A percentile compares a stretch with the other conserved stretches of the same genome.
These are phyloP conservation scores for Teinopalpus imperialis DNA, from an alignment of 2,888 invertebrate genomes.

Conservation along the genomic window DNA sequence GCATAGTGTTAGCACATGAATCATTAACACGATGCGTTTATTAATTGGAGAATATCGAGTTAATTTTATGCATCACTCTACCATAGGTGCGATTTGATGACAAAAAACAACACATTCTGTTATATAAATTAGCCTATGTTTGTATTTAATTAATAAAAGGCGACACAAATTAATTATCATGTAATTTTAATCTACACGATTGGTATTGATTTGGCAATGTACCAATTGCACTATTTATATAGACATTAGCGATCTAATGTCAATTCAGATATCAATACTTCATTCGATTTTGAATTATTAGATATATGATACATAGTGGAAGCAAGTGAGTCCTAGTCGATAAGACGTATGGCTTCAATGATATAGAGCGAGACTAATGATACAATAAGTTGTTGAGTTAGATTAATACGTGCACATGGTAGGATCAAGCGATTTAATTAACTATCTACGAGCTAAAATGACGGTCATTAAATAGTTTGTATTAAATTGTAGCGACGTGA, in stretches of 20 bases:
- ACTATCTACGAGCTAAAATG: constrained; percentile 2
- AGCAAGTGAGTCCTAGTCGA: not conserved
- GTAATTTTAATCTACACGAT: constrained; percentile 26
- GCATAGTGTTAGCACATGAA: constrained; percentile 31
- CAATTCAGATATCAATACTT: constrained; percentile 20
- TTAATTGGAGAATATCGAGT: constrained; percentile 26
- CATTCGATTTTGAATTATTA: constrained; percentile 1
- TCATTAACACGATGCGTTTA: constrained; percentile 21
- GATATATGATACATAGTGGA: not conserved
- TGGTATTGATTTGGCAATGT: constrained; percentile 22
- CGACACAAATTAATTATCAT: constrained; percentile 22
- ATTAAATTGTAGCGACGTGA: constrained; percentile 8
- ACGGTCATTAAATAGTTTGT: constrained; percentile 11
- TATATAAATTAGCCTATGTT: constrained; percentile 24
- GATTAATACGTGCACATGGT: not conserved
- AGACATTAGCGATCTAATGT: constrained; percentile 20
- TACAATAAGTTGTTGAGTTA: not conserved
- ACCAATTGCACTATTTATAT: constrained; percentile 21
- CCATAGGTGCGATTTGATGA: constrained; percentile 23
- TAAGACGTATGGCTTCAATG: too few relatives aligned
- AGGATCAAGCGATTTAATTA: constrained; percentile 8
- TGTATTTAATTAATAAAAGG: constrained; percentile 24
- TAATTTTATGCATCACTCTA: constrained; percentile 18
- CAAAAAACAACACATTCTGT: constrained; percentile 23
- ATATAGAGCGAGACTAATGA: not conserved